Percentiles rank a stretch among this genome's conserved stretches.
These are phyloP conservation scores for Falco concolor DNA, from an alignment of 2,797 vertebrate species.

Conservation along the genomic window DNA sequence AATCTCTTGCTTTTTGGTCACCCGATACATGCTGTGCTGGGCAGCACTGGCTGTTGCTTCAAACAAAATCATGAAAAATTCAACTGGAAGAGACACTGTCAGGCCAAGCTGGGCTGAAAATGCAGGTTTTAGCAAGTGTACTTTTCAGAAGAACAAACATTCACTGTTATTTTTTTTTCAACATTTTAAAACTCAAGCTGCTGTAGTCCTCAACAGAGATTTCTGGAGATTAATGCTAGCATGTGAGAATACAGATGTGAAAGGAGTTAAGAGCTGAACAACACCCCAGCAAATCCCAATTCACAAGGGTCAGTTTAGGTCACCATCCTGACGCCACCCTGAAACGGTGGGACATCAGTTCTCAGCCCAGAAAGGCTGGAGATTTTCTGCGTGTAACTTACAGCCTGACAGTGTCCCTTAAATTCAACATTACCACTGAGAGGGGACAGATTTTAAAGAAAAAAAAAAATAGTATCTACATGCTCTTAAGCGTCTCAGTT, in stretches of 20 bases:
- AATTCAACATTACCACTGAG: neutral
- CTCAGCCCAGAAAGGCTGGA: neutral
- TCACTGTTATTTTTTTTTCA: neutral
- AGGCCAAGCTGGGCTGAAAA: neutral
- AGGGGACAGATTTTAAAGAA: neutral
- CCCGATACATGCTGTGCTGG: neutral
- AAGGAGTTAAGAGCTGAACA: neutral
- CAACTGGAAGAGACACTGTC: neutral
- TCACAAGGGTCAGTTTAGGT: neutral
- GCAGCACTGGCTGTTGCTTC: neutral
- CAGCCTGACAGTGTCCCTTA: neutral
- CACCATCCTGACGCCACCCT: neutral
- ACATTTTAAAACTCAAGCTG: neutral
- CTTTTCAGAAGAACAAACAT: neutral
- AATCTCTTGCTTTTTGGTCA: neutral
- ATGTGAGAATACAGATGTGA: rapidly evolving
- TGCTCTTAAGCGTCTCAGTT: neutral
- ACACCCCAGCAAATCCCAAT: neutral
- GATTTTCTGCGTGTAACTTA: neutral
- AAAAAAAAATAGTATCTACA: neutral
- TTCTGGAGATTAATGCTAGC: neutral
- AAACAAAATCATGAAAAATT: neutral
- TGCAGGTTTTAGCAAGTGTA: neutral
- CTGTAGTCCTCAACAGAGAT: neutral
- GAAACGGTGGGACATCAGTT: neutral